Evolutionary conservation across 2,113 vertebrate species (phyloP).

Genomic region (Oryzias javanicus): DNA sequence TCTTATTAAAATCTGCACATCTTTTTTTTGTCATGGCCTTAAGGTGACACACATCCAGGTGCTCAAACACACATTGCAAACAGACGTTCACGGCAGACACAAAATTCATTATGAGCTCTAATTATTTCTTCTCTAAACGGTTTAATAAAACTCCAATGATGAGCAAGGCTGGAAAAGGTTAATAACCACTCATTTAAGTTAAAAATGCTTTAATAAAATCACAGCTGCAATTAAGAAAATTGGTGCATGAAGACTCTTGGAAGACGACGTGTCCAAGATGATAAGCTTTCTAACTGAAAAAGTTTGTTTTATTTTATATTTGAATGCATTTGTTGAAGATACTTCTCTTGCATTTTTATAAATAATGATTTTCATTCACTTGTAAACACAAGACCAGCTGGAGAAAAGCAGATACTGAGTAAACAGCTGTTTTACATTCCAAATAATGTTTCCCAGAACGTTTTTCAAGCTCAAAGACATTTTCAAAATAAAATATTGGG

Average conservation of each 20-base stretch:
- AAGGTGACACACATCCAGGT: slow-evolving; percentile 19
- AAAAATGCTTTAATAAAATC: slow-evolving; percentile 61
- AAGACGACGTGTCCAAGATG: too few relatives aligned
- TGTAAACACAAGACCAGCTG: too few relatives aligned
- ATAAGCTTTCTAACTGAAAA: too few relatives aligned
- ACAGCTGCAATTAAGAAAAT: slow-evolving; percentile 52
- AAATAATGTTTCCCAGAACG: too few relatives aligned
- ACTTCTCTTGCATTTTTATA: too few relatives aligned
- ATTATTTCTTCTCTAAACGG: slow-evolving; percentile 50
- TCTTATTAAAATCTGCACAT: slow-evolving; percentile 57
- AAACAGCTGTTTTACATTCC: too few relatives aligned
- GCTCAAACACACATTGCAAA: slow-evolving; percentile 1
- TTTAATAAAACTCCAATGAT: slow-evolving; percentile 53
- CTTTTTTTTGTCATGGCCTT: slow-evolving; percentile 19
- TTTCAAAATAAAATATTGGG: too few relatives aligned
- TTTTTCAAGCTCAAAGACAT: too few relatives aligned
- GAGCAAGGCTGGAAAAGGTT: slow-evolving; percentile 63
- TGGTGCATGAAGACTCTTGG: slow-evolving; percentile 14
- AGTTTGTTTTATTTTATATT: too few relatives aligned
- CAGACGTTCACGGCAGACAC: neutral
- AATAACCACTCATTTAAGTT: slow-evolving; percentile 67
- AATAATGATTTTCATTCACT: too few relatives aligned
- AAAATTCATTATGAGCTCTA: slow-evolving; percentile 35
- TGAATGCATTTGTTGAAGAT: too few relatives aligned
- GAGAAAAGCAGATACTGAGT: too few relatives aligned